phyloP scores from a whole-genome alignment of 2,797 vertebrate genomes.

The Melanotaenia nigrans region DNA sequence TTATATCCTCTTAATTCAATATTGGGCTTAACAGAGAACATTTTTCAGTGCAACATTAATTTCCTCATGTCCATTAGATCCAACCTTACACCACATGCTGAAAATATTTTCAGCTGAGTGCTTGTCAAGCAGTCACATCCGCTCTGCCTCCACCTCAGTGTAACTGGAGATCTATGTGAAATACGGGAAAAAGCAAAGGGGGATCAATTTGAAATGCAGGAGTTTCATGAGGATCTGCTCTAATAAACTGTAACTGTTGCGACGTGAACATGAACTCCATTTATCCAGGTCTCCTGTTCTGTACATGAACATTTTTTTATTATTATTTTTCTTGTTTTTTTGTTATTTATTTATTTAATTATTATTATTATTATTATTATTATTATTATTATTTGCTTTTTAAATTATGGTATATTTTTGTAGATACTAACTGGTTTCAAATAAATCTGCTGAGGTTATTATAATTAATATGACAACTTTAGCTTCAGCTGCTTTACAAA shows the following conservation, averaged over 20 bases:
- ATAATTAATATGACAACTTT: neutral
- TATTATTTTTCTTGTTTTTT: neutral
- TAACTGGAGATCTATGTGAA: constrained; percentile 63
- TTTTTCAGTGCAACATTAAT: constrained; percentile 68
- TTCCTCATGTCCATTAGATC: constrained; percentile 72
- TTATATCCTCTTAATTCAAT: constrained; percentile 66
- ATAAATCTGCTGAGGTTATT: neutral
- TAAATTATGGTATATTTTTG: neutral
- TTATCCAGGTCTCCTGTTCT: constrained; percentile 7
- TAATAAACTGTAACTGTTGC: neutral
- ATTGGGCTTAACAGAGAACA: constrained; percentile 63
- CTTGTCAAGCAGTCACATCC: constrained; percentile 66
- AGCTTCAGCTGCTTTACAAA: neutral
- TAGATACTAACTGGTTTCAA: neutral
- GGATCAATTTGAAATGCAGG: constrained; percentile 37
- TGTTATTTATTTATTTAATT: too few relatives aligned
- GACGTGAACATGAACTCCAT: constrained; percentile 19
- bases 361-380: too few relatives aligned
- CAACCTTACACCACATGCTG: constrained; percentile 54
- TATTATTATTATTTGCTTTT: too few relatives aligned
- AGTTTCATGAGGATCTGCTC: constrained; percentile 17
- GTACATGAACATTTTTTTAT: neutral
- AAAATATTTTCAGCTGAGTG: constrained; percentile 63
- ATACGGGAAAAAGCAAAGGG: constrained; percentile 43
- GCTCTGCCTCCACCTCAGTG: constrained; percentile 41